A percentile compares a stretch with the other conserved stretches of the same genome.
Conservation (phyloP, 2,113 vertebrate genomes). For the Alaudala cheleensis region DNA sequence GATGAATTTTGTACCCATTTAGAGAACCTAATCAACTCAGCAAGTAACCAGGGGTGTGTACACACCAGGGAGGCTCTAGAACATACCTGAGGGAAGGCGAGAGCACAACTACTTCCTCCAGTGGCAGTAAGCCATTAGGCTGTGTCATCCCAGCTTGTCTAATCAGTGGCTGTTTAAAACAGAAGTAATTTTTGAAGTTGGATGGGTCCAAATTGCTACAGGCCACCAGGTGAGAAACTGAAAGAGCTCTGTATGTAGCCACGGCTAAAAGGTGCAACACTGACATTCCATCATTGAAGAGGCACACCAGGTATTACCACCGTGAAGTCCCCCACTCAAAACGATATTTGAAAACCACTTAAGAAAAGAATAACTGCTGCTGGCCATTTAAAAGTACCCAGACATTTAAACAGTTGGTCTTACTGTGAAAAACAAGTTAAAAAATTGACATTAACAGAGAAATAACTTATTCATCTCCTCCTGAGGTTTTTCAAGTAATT, state of each 20-base stretch:
- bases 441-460: not conserved
- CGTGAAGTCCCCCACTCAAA: not conserved
- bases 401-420: not conserved
- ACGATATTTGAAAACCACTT: not conserved
- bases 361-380: not conserved
- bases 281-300: not conserved
- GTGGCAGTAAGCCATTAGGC: not conserved
- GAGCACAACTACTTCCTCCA: not conserved
- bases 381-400: slow-evolving; percentile 5
- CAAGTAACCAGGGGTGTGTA: not conserved
- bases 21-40: not conserved
- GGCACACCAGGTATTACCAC: not conserved
- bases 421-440: not conserved
- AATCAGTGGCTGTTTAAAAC: not conserved
- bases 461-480: not conserved
- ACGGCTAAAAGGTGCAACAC: not conserved
- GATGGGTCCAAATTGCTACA: not conserved
- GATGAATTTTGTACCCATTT: not conserved
- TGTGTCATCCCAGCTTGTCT: not conserved
- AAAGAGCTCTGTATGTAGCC: not conserved
- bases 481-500: not conserved
- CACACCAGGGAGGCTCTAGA: not conserved
- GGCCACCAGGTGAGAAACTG: not conserved
- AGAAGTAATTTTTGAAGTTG: not conserved
- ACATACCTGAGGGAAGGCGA: not conserved